These are phyloP conservation scores for Aramus guarauna DNA, from an alignment of 2,113 vertebrate genomes.

Conservation along the genomic window DNA sequence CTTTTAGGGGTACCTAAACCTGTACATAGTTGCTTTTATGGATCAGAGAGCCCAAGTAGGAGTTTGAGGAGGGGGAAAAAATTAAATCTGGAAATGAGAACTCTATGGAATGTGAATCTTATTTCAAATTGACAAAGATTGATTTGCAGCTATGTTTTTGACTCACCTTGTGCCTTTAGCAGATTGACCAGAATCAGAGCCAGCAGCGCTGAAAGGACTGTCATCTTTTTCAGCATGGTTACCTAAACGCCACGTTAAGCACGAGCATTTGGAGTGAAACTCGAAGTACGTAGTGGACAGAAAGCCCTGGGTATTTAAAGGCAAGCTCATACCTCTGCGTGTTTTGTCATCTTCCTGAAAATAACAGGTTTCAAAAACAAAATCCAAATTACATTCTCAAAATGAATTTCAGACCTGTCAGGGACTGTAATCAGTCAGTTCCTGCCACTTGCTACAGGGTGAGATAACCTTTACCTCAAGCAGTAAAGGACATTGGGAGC, in stretches of 20 bases:
- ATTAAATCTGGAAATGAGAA: background rate
- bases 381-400: background rate
- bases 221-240: background rate
- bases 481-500: background rate
- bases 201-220: background rate
- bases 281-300: background rate
- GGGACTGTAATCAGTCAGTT: background rate
- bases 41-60: background rate
- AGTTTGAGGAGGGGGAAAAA: background rate
- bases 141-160: background rate
- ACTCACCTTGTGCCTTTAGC: constrained; percentile 21
- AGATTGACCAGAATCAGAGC: background rate
- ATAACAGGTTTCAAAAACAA: constrained; percentile 15
- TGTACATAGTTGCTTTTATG: background rate
- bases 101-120: background rate
- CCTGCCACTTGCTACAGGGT: background rate
- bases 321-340: background rate
- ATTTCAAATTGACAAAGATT: background rate
- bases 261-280: background rate
- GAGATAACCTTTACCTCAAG: constrained; percentile 26
- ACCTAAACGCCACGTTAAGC: background rate
- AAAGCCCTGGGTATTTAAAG: constrained; percentile 48
- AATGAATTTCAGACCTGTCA: background rate
- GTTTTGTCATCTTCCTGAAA: background rate
- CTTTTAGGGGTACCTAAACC: background rate